Conservation (phyloP, 30 jellyfish, hydroid and myxozoan species). For the Aurelia aurita complex sp. Pacific region DNA sequence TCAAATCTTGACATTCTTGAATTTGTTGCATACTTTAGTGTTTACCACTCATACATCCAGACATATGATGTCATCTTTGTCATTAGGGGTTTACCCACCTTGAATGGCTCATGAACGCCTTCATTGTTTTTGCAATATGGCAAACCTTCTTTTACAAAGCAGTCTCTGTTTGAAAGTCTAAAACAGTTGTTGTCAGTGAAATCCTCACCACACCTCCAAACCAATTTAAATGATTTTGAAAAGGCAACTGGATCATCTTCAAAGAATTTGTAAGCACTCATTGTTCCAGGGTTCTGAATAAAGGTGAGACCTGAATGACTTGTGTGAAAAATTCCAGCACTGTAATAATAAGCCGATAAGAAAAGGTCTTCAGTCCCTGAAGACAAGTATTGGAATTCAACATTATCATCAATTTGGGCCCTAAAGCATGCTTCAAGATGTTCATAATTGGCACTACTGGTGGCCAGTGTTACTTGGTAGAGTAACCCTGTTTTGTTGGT, state of each 20-base stretch:
- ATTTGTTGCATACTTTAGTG: background rate
- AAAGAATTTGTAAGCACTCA: conserved; percentile 76
- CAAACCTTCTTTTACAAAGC: conserved; percentile 13
- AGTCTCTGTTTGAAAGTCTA: background rate
- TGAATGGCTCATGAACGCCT: background rate
- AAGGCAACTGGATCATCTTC: conserved; percentile 70
- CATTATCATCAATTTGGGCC: background rate
- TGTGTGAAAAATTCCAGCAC: conserved; percentile 64
- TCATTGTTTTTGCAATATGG: conserved; percentile 32
- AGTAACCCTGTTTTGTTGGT: conserved; percentile 56
- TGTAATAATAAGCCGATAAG: conserved; percentile 68
- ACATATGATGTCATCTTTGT: conserved; percentile 67
- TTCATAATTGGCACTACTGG: conserved; percentile 31
- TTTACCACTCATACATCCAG: conserved; percentile 76
- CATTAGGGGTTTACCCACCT: background rate
- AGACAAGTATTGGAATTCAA: conserved; percentile 45
- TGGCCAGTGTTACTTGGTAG: conserved; percentile 58
- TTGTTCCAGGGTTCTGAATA: conserved; percentile 40
- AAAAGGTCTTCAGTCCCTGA: conserved; percentile 88
- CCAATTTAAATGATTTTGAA: conserved; percentile 25
- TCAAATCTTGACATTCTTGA: no score
- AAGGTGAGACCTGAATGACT: conserved; percentile 69
- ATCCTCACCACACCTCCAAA: conserved; percentile 76
- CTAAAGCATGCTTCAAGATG: conserved; percentile 68
- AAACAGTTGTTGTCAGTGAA: conserved; percentile 27